Evolutionary conservation across 92 coral and sea anemone species (phyloP).

Genomic region (Galaxea fascicularis): DNA sequence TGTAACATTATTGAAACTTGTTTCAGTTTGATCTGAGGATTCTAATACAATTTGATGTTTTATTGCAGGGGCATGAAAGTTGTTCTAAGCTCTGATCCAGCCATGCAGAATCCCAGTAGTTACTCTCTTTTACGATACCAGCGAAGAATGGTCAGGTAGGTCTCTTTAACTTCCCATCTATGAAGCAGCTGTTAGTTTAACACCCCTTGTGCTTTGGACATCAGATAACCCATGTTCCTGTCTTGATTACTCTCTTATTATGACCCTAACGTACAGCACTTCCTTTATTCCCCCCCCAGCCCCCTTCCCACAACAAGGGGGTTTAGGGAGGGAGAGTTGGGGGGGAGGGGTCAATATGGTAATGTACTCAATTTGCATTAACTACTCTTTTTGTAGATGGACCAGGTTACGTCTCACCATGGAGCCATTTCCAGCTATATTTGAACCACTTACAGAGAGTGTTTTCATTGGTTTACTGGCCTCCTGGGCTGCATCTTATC

Average conservation of each 20-base stretch:
- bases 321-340: too few relatives aligned
- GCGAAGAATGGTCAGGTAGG: constrained; percentile 85
- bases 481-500: constrained; percentile 79
- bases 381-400: constrained; percentile 69
- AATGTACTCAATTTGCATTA: too few relatives aligned
- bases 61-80: constrained; percentile 86
- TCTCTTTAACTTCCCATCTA: neutral
- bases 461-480: constrained; percentile 79
- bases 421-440: constrained; percentile 90
- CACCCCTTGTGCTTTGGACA: neutral
- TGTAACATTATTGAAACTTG: neutral
- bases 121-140: constrained; percentile 83
- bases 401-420: constrained; percentile 94
- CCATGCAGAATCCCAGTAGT: constrained; percentile 94
- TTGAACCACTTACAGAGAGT: constrained; percentile 93
- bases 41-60: neutral
- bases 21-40: neutral
- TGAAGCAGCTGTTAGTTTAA: neutral
- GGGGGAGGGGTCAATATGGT: too few relatives aligned
- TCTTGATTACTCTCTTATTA: neutral
- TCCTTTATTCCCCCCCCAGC: too few relatives aligned
- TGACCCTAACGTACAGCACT: too few relatives aligned
- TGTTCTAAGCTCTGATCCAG: constrained; percentile 91
- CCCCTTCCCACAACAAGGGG: too few relatives aligned
- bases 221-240: neutral